These are phyloP conservation scores for Gadopsis marmoratus DNA, from an alignment of 2,797 vertebrate species.

Conservation along the genomic window DNA sequence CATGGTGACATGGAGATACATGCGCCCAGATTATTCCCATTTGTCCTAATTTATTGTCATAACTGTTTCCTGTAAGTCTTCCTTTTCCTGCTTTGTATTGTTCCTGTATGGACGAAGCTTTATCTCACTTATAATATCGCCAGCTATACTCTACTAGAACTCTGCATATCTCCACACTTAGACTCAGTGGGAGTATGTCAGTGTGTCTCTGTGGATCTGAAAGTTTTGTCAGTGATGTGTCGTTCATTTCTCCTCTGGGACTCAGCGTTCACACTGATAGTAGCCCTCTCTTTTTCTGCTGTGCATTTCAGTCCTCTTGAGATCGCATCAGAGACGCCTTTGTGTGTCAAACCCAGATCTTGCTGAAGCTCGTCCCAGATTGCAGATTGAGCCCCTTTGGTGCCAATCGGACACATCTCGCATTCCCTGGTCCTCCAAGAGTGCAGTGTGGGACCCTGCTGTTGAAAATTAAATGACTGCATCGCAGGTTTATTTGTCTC, in stretches of 20 bases:
- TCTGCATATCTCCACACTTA: constrained; percentile 1
- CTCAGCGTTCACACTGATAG: constrained; percentile 24
- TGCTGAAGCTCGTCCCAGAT: constrained; percentile 44
- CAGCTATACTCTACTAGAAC: not conserved
- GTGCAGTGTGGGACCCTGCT: not conserved
- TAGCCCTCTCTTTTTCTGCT: constrained; percentile 37
- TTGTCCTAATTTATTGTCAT: constrained; percentile 29
- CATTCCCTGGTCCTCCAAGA: not conserved
- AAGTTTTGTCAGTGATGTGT: constrained; percentile 25
- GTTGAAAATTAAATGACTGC: constrained; percentile 2
- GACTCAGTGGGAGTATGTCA: constrained; percentile 32
- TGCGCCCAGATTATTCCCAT: constrained; percentile 7
- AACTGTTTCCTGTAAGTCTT: constrained; percentile 81
- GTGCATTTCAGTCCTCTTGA: constrained; percentile 35
- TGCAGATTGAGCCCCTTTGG: constrained; percentile 29
- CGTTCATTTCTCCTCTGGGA: constrained; percentile 29
- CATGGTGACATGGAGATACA: not conserved
- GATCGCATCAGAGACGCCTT: constrained; percentile 49
- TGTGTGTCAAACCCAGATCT: constrained; percentile 48
- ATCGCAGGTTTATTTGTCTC: constrained; percentile 9
- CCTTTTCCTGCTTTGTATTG: constrained; percentile 74
- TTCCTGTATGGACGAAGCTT: constrained; percentile 13
- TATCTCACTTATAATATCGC: not conserved
- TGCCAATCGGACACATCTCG: constrained; percentile 27
- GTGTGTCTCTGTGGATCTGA: constrained; percentile 27